phyloP scores from a whole-genome alignment of 1,140 invertebrate species.

The Bombus pascuorum region DNA sequence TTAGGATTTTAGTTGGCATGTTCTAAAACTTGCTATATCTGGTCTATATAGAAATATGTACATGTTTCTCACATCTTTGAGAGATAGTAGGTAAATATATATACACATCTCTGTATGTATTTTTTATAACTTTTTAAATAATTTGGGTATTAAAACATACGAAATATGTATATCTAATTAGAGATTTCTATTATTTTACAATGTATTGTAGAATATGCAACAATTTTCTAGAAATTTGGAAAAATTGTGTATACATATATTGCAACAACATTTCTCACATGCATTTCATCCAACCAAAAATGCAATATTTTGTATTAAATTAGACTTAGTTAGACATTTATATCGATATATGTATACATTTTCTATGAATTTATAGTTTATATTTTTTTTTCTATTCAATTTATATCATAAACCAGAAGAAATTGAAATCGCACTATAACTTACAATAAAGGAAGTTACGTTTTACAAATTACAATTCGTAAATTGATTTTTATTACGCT shows the following conservation, averaged over 20 bases:
- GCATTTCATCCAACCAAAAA: constrained; percentile 45
- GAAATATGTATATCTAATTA: background rate
- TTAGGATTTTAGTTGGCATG: background rate
- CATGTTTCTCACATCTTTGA: background rate
- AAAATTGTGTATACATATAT: too few species aligned
- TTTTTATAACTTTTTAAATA: background rate
- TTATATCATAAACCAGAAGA: background rate
- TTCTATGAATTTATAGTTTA: constrained; percentile 22
- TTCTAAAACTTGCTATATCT: background rate
- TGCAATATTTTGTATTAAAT: constrained; percentile 44
- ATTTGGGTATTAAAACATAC: background rate
- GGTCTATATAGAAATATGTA: background rate
- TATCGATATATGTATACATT: constrained; percentile 31
- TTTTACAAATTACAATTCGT: background rate
- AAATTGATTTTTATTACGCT: background rate
- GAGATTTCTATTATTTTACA: background rate
- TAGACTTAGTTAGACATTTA: constrained; percentile 40
- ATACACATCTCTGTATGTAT: background rate
- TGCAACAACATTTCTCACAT: constrained; percentile 7
- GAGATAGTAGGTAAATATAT: too few species aligned
- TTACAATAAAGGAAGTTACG: background rate
- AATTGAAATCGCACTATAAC: background rate
- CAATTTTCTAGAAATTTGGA: background rate
- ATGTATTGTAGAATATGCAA: background rate
- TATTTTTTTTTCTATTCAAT: background rate